phyloP scores from a whole-genome alignment of 2,888 invertebrate genomes.

The Seira musarum region DNA sequence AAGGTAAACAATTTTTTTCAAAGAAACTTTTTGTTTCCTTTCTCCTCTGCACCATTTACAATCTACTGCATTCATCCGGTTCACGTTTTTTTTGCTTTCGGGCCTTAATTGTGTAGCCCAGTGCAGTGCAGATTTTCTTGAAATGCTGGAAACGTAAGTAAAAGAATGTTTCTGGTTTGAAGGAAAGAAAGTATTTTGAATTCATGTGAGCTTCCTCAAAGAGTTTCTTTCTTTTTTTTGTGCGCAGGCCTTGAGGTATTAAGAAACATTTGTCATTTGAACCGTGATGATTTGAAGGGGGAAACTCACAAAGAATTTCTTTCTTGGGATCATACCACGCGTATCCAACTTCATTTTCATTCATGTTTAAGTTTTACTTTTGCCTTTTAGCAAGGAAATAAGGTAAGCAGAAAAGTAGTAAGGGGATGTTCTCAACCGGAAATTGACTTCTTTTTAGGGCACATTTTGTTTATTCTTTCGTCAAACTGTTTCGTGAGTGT shows the following conservation, averaged over 20 bases:
- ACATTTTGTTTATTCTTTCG: too few species aligned
- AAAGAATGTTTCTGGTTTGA: too few species aligned
- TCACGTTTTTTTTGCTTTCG: too few species aligned
- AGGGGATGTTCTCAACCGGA: constrained; percentile 37
- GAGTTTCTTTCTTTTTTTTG: constrained; percentile 38
- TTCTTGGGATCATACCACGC: not conserved
- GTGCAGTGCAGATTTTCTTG: constrained; percentile 39
- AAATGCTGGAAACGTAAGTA: too few species aligned
- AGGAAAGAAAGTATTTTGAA: too few species aligned
- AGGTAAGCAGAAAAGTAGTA: constrained; percentile 2
- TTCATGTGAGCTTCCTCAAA: constrained; percentile 7
- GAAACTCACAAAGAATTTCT: constrained; percentile 45
- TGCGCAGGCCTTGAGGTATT: constrained; percentile 38
- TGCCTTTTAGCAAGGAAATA: not conserved
- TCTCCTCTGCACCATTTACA: too few species aligned
- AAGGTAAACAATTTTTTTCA: constrained; percentile 50
- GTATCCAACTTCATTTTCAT: not conserved
- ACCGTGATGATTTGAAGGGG: constrained; percentile 43
- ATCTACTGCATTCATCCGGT: constrained; percentile 32
- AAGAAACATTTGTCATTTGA: constrained; percentile 54
- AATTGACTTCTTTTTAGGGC: constrained; percentile 53
- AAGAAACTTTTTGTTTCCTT: not conserved
- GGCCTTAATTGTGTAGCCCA: constrained; percentile 45
- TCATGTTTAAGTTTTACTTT: not conserved
- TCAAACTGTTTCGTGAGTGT: too few species aligned